Percentiles rank a stretch among this genome's conserved stretches.
phyloP scores from a whole-genome alignment of 1,140 invertebrate species.

The Zaprionus inermis region DNA sequence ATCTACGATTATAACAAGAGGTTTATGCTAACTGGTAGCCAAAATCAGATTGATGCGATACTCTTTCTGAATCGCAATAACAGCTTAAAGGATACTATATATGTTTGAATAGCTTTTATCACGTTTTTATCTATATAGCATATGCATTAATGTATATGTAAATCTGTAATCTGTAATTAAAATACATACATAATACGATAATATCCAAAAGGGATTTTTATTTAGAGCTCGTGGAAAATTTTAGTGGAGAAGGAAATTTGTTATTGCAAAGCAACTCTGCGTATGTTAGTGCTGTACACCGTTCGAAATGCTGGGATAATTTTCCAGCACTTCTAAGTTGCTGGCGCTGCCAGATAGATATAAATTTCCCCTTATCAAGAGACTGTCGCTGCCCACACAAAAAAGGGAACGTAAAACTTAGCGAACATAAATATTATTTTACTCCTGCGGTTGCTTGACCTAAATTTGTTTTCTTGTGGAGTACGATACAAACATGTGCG shows the following conservation, averaged over 20 bases:
- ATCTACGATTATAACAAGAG: conserved; percentile 76
- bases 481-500: conserved; percentile 40
- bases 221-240: neutral
- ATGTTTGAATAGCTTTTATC: conserved; percentile 45
- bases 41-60: conserved; percentile 73
- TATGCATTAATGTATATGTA: conserved; percentile 28
- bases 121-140: conserved; percentile 37
- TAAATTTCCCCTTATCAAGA: conserved; percentile 34
- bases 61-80: conserved; percentile 73
- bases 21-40: conserved; percentile 71
- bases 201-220: conserved; percentile 4
- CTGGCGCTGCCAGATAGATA: conserved; percentile 22
- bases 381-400: conserved; percentile 18
- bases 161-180: conserved; percentile 43
- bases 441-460: conserved; percentile 6
- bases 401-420: conserved; percentile 34
- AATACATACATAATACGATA: conserved; percentile 35
- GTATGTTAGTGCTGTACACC: conserved; percentile 8
- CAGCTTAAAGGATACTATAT: conserved; percentile 50
- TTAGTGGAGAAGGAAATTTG: conserved; percentile 4
- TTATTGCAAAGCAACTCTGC: conserved; percentile 25
- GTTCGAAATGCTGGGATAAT: neutral
- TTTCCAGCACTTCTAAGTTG: conserved; percentile 16
- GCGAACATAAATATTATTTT: conserved; percentile 27
- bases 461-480: conserved; percentile 18